Evolutionary conservation across 2,888 invertebrate genomes (phyloP).

Genomic region (Trachelus stipa): DNA sequence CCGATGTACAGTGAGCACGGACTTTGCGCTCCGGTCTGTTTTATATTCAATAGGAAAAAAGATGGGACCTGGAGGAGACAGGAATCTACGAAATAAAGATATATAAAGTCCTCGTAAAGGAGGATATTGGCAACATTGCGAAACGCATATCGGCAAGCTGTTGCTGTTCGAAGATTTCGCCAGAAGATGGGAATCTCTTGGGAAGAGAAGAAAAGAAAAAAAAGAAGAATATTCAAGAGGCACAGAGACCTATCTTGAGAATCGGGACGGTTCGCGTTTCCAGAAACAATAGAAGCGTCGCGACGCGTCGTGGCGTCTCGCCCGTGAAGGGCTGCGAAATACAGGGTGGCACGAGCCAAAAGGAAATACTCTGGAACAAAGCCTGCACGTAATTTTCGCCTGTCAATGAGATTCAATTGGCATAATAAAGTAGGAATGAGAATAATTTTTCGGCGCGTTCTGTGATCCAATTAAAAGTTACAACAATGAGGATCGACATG

Average conservation of each 20-base stretch:
- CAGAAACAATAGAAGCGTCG: no score
- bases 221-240: no score
- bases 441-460: neutral
- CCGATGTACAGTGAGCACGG: no score
- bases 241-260: no score
- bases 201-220: no score
- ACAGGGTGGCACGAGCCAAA: no score
- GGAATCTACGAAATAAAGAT: slow-evolving; percentile 20
- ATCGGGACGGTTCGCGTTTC: no score
- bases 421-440: neutral
- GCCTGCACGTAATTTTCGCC: no score
- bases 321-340: no score
- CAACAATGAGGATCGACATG: neutral
- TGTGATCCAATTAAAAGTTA: slow-evolving; percentile 4
- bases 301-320: no score
- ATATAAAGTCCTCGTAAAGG: slow-evolving; percentile 21
- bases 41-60: slow-evolving; percentile 12
- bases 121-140: slow-evolving; percentile 15
- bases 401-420: slow-evolving; percentile 4
- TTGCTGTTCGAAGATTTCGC: slow-evolving; percentile 6
- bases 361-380: no score
- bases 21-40: neutral
- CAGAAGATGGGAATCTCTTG: no score
- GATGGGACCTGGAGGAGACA: neutral
- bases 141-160: slow-evolving; percentile 20